These are phyloP conservation scores for Drosophila basisetae DNA, from an alignment of 2,888 invertebrate genomes.

Conservation along the genomic window DNA sequence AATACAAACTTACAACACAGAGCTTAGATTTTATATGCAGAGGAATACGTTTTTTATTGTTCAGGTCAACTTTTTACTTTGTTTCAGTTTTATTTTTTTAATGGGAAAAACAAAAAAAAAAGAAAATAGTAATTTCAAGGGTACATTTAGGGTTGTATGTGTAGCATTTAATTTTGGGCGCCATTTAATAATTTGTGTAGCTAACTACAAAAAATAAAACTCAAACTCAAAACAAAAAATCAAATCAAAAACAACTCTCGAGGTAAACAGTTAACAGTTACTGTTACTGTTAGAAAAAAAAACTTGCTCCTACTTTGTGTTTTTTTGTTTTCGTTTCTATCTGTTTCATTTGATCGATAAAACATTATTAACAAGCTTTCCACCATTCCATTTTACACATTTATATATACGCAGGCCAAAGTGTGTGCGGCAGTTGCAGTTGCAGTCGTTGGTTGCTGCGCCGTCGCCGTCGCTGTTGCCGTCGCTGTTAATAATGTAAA, in stretches of 20 bases:
- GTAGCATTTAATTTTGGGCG: slow-evolving; percentile 56
- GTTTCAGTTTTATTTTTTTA: slow-evolving; percentile 32
- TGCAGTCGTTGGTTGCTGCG: slow-evolving; percentile 53
- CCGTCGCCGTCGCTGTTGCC: slow-evolving; percentile 49
- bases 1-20: slow-evolving; percentile 15
- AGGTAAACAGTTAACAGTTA: slow-evolving; percentile 7
- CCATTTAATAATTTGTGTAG: slow-evolving; percentile 53
- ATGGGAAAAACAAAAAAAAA: slow-evolving; percentile 1
- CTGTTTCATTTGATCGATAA: slow-evolving; percentile 50
- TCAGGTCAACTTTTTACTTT: slow-evolving; percentile 15
- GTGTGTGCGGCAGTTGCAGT: slow-evolving; percentile 71
- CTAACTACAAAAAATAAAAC: slow-evolving; percentile 52
- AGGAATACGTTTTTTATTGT: slow-evolving; percentile 5
- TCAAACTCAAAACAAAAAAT: slow-evolving; percentile 38
- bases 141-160: slow-evolving; percentile 38
- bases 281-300: slow-evolving; percentile 4
- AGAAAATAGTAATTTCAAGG: slow-evolving; percentile 9
- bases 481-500: slow-evolving; percentile 54
- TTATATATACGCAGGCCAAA: slow-evolving; percentile 82
- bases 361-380: slow-evolving; percentile 74
- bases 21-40: slow-evolving; percentile 16
- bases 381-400: slow-evolving; percentile 75
- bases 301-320: slow-evolving; percentile 1
- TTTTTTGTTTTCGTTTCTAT: slow-evolving; percentile 48
- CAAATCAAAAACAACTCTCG: slow-evolving; percentile 16